Conservation (phyloP, 2,797 vertebrate genomes). For the Pristis pectinata region DNA sequence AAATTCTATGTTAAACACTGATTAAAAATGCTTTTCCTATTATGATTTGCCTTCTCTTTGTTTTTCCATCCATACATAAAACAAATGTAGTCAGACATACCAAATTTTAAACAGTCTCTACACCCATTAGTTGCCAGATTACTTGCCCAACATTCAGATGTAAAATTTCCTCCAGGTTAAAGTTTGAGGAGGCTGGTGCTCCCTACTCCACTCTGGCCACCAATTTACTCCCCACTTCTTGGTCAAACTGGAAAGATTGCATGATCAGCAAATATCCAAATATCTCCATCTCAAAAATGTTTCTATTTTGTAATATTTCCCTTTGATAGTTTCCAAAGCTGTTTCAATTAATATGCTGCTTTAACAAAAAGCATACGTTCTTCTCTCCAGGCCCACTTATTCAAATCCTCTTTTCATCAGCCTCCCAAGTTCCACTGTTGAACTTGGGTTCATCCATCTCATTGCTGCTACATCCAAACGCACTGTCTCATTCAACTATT, state of each 20-base stretch:
- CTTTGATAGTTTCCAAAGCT: background rate
- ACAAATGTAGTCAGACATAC: background rate
- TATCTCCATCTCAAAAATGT: background rate
- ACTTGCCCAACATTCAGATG: background rate
- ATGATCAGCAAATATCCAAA: background rate
- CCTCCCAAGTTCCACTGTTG: background rate
- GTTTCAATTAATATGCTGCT: background rate
- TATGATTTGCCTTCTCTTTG: background rate
- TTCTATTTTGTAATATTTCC: background rate
- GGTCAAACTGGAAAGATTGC: background rate
- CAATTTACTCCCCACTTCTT: background rate
- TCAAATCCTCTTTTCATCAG: background rate
- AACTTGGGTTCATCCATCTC: background rate
- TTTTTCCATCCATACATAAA: background rate
- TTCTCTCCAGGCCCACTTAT: background rate
- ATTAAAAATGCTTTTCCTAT: background rate
- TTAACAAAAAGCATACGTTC: background rate
- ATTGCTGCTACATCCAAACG: background rate
- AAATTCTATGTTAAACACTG: background rate
- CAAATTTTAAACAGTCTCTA: background rate
- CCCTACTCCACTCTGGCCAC: background rate
- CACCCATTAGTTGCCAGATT: background rate
- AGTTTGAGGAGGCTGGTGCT: background rate
- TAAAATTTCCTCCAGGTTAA: background rate
- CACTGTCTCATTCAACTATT: background rate